A percentile compares a stretch with the other conserved stretches of the same genome.
These are phyloP conservation scores for Hirundo rustica DNA, from an alignment of 2,797 vertebrate genomes.

Conservation along the genomic window DNA sequence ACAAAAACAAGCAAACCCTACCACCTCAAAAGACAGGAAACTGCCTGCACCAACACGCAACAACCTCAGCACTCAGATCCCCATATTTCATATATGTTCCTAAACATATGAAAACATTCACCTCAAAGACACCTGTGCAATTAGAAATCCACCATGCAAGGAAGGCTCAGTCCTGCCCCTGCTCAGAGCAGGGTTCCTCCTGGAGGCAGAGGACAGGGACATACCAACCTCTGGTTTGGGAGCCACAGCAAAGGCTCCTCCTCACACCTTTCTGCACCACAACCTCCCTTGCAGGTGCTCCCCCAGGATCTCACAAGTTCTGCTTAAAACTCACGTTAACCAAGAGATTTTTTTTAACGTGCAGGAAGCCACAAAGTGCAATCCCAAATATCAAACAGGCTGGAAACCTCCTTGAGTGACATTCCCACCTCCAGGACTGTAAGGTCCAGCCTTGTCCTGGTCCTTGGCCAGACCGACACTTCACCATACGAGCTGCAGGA, in stretches of 20 bases:
- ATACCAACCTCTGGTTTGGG: background rate
- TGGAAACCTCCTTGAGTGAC: background rate
- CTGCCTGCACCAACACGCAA: background rate
- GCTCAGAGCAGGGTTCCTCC: background rate
- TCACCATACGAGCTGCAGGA: rapidly evolving
- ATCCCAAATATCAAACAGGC: background rate
- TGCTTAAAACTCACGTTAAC: background rate
- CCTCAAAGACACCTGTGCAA: background rate
- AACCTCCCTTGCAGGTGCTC: background rate
- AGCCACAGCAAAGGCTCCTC: background rate
- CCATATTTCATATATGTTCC: background rate
- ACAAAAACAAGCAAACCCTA: background rate
- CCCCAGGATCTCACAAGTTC: background rate
- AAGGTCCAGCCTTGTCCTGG: background rate
- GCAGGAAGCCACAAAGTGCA: background rate
- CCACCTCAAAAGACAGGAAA: background rate
- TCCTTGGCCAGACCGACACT: background rate
- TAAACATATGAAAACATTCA: background rate
- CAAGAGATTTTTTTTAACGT: background rate
- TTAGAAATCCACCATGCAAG: background rate
- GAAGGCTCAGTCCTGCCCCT: background rate
- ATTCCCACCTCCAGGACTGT: background rate
- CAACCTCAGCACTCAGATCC: background rate
- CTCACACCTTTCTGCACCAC: background rate
- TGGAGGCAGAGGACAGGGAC: background rate